Evolutionary conservation across 1,140 invertebrate species (phyloP), one percentile per base, ranked within the genome.

Genomic region (Drosophila pseudoobscura): DNA sequence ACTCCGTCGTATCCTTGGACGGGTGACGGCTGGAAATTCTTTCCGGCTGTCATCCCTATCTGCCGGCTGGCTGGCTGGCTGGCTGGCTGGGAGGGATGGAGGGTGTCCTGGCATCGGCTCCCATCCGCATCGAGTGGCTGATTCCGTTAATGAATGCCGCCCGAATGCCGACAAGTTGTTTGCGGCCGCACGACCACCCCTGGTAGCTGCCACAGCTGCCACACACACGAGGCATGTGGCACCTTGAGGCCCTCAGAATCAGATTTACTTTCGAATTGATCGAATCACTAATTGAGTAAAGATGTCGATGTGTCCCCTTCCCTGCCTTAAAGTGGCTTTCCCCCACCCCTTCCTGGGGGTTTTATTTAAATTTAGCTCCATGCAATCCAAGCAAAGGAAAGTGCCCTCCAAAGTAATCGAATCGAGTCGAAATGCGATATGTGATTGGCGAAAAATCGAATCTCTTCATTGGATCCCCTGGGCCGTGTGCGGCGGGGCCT

Each of bases 141-240:
- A 78, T 78, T 78, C 62, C 76, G 64, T 44, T 78, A 78, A 78
- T 78, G 76, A 78, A 78, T 71, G 76, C 69, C 64, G 76, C 69
- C 62, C 78, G 68, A 78, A 73, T 66, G 75, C 76, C 62, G 75
- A 77, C 75, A 78, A 78, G 60, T 78, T 78, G 75, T 78, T 78
- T 64, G 75, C 61, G 39, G 59, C 66, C 72, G 63, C 65, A 77
- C 60, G 60, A 20, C 49, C 60, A 62, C 45, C 59, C 59, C 22
- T n/a, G 50, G 13, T 51, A 43, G 57, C 52, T 44, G 35, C 44
- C 46, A 39, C 65, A 60, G 73, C 45, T 53, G 35, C 17, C 17
- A 17, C 17, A 17, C 17, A 17, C 20, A 1, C n/a, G n/a, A n/a
- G 2, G 20, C 3, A 29, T 29, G 5, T 29, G 1, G 26, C 26